Conservation (phyloP, 2,113 vertebrate species). For the Halichoeres trimaculatus region DNA sequence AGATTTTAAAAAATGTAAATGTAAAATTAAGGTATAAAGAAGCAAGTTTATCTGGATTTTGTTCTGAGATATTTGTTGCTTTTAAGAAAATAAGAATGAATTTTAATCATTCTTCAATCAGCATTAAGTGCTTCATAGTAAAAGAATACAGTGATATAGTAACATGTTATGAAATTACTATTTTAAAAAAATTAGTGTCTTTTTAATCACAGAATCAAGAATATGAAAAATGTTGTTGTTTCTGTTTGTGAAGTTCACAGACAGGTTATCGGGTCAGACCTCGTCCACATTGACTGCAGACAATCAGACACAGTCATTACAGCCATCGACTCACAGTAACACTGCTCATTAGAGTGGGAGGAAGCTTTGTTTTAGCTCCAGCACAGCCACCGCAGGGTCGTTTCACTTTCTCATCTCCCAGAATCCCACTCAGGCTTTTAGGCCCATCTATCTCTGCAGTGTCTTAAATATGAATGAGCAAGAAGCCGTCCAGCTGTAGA, state of each 20-base stretch:
- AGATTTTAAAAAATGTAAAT: neutral
- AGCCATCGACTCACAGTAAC: constrained; percentile 25
- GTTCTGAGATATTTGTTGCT: no score
- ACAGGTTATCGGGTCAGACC: constrained; percentile 17
- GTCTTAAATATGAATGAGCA: constrained; percentile 72
- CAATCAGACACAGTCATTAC: constrained; percentile 39
- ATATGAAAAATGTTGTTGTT: constrained; percentile 6
- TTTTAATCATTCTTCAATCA: neutral
- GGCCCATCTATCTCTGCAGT: constrained; percentile 56
- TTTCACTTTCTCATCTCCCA: constrained; percentile 46
- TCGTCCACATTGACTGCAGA: constrained; percentile 12
- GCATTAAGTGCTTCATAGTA: neutral
- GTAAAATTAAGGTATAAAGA: neutral
- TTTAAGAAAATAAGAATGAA: neutral
- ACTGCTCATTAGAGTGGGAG: constrained; percentile 44
- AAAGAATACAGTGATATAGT: neutral
- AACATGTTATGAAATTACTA: neutral
- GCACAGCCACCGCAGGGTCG: constrained; percentile 38
- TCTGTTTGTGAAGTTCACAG: constrained; percentile 17
- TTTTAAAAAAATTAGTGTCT: no score
- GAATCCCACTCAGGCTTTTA: constrained; percentile 52
- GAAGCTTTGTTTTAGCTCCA: constrained; percentile 43
- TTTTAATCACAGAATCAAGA: constrained; percentile 9
- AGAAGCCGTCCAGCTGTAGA: constrained; percentile 21
- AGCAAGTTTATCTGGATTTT: neutral